Evolutionary conservation across 2,113 vertebrate genomes (phyloP).

Genomic region (Zapornia atra): DNA sequence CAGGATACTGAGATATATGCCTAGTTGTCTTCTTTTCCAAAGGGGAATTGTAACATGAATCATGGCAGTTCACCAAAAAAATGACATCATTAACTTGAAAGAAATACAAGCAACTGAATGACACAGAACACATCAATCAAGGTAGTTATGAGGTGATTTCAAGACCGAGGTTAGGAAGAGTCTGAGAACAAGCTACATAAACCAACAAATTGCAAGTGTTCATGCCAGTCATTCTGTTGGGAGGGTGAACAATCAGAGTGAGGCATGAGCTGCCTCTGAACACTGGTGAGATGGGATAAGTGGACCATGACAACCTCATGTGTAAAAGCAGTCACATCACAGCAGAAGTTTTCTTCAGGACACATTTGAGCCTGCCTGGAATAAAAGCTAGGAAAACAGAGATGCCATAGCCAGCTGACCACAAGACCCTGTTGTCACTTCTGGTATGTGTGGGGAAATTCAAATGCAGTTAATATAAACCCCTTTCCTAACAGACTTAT

Average conservation of each 20-base stretch:
- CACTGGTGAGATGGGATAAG: neutral
- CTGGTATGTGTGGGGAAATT: neutral
- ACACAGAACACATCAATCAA: neutral
- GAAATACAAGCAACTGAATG: neutral
- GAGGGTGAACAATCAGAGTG: neutral
- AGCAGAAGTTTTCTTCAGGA: neutral
- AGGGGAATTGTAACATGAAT: neutral
- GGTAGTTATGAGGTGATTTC: neutral
- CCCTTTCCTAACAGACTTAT: neutral
- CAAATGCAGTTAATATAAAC: neutral
- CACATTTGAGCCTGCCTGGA: neutral
- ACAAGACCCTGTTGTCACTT: neutral
- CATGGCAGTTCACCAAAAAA: neutral
- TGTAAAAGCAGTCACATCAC: fast-evolving
- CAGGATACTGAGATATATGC: neutral
- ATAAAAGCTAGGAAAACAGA: neutral
- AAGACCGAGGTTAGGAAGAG: neutral
- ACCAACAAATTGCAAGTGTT: neutral
- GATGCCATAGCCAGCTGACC: neutral
- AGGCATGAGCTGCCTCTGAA: neutral
- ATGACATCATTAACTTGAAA: neutral
- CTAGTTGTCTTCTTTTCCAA: neutral
- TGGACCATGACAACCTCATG: neutral
- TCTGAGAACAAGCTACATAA: neutral
- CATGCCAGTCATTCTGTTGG: neutral